These are phyloP conservation scores for Ascidia mentula DNA, from an alignment of 23 tunicate genomes.

Conservation along the genomic window DNA sequence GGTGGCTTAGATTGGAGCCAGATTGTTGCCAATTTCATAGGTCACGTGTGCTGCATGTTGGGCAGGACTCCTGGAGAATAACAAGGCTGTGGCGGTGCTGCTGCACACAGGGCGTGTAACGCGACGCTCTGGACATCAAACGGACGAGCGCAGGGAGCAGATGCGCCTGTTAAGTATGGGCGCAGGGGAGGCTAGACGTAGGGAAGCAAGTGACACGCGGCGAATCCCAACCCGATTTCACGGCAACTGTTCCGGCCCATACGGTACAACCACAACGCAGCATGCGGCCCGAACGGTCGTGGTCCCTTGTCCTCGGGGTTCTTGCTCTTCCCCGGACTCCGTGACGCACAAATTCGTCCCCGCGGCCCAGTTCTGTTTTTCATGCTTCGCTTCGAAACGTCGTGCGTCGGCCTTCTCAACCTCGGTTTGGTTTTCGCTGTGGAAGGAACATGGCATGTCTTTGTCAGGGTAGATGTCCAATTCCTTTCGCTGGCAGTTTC, in stretches of 20 bases:
- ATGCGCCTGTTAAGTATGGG: constrained; percentile 3
- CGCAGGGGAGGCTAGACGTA: constrained; percentile 7
- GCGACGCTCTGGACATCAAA: not conserved
- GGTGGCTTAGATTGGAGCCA: no score
- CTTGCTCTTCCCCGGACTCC: not conserved
- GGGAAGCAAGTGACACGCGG: constrained; percentile 11
- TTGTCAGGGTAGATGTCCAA: no score
- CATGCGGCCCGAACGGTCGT: not conserved
- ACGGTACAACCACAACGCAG: constrained; percentile 12
- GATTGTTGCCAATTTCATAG: no score
- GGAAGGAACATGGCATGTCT: no score
- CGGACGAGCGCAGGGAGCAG: not conserved
- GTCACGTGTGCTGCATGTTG: no score
- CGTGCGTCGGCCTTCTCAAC: no score
- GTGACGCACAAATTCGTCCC: not conserved
- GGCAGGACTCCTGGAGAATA: not conserved
- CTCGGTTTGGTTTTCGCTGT: no score
- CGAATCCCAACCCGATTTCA: constrained; percentile 9
- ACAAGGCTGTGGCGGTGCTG: not conserved
- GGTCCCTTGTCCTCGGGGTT: not conserved
- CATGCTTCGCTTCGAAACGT: no score
- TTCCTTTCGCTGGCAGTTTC: no score
- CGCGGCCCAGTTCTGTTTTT: not conserved
- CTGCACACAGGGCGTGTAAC: constrained; percentile 9
- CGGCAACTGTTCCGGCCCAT: constrained; percentile 15